Conservation (phyloP, 2,888 invertebrate genomes). For the Galeruca laticollis region DNA sequence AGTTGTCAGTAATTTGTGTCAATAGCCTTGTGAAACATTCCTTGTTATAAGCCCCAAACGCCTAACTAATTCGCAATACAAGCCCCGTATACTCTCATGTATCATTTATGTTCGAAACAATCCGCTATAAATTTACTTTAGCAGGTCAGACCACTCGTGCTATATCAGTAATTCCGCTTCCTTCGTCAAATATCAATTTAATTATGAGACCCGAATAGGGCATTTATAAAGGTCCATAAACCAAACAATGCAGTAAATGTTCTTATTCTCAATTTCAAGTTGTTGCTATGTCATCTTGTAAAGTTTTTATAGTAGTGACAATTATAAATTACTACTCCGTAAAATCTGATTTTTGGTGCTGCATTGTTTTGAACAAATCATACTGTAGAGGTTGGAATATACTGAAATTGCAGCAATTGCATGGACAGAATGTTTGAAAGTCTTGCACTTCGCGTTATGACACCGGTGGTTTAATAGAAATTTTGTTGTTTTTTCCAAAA, state of each 20-base stretch:
- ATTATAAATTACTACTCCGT: neutral
- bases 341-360: neutral
- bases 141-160: conserved; percentile 15
- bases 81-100: conserved; percentile 24
- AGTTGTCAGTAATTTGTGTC: neutral
- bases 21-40: conserved; percentile 5
- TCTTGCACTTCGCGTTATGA: no score
- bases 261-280: neutral
- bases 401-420: no score
- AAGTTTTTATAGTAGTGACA: neutral
- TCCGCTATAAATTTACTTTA: conserved; percentile 30
- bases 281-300: neutral
- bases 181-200: conserved; percentile 32
- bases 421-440: no score
- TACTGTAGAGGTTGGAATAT: no score
- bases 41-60: conserved; percentile 1
- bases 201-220: conserved; percentile 7
- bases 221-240: neutral
- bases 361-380: no score
- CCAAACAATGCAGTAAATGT: neutral
- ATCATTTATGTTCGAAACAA: conserved; percentile 29
- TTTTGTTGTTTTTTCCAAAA: no score
- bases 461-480: no score
- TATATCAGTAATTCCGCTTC: conserved; percentile 17
- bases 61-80: conserved; percentile 11